Base-by-base conservation (phyloP, 2,888 invertebrate species). In the Polymixis flavicincta region DNA sequence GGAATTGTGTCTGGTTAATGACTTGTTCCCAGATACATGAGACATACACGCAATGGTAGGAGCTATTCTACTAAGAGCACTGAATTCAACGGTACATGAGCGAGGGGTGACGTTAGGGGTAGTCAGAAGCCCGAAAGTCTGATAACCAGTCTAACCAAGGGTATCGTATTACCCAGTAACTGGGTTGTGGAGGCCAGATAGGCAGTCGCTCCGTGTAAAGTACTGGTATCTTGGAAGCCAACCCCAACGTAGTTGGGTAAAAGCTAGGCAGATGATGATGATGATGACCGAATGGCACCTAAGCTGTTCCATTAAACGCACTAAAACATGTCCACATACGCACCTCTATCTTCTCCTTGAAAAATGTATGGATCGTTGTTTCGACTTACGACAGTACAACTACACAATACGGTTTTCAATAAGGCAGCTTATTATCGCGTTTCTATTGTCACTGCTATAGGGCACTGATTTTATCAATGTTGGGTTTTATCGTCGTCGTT, bases 401-500 rank as follows among this genome's bases (percentile, higher is more conserved):
- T 66, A 42, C 14, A 54, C 50, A 75, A 63, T 57, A 63, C 32
- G 32, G 55, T 50, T 60, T 76, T 82, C 76, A 76, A 68, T 79
- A 54, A 25, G 50, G 65, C 64, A 19, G 48, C 59, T 82, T 54
- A 78, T 68, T 79, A 82, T 76, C 68, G 25, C 69, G 82, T 50
- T 68, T 76, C 64, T 19, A 68, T 82, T 69, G 76, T 79, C 76
- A 76, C 48, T 59, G 76, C 64, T 54, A 65, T 50, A 50, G 13
- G 42, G 19, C 28, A 61, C 66, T 63, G 82, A 76, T 82, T 82
- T 65, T 76, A 76, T 79, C 82, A 82, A 59, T 42, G 82, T 50
- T 50, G 25, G 59, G 67, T 78, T 78, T 78, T 78, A 78, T 82
- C 52, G 57, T 66, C 45, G 32, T 37, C 78, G 54, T 82, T 76